Conservation (phyloP, 92 coral and sea anemone genomes). For the Umimayanthus kanabou region DNA sequence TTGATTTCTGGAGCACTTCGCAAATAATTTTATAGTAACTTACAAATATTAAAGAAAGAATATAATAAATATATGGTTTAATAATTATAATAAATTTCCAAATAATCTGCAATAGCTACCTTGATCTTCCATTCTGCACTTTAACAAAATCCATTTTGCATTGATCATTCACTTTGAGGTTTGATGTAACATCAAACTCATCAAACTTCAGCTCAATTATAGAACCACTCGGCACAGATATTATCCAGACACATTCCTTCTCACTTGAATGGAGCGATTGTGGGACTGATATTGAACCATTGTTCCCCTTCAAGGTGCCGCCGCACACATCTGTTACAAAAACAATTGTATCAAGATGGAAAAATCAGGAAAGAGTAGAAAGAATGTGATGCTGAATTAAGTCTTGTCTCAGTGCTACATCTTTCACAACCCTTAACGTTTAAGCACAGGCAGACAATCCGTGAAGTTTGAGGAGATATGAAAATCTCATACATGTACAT, state of each 20-base stretch:
- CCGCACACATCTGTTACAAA: constrained; percentile 29
- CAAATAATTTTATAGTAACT: too few relatives aligned
- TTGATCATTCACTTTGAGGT: not conserved
- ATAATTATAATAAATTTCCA: too few relatives aligned
- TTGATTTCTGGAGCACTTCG: too few relatives aligned
- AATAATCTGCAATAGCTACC: not conserved
- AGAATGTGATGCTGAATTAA: too few relatives aligned
- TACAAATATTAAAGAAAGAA: too few relatives aligned
- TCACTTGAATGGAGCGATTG: constrained; percentile 35
- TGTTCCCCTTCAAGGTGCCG: not conserved
- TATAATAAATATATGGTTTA: too few relatives aligned
- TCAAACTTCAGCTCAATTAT: constrained; percentile 63
- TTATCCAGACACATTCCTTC: constrained; percentile 83
- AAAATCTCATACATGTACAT: too few relatives aligned
- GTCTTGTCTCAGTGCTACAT: too few relatives aligned
- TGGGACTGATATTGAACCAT: constrained; percentile 45
- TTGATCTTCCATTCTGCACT: constrained; percentile 31
- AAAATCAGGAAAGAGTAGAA: not conserved
- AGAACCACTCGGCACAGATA: constrained; percentile 58
- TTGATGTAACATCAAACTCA: constrained; percentile 36
- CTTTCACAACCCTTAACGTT: too few relatives aligned
- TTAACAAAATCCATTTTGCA: constrained; percentile 14
- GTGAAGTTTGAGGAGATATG: too few relatives aligned
- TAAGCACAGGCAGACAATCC: too few relatives aligned
- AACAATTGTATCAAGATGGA: not conserved